Evolutionary conservation across 2,888 invertebrate species (phyloP).

Genomic region (Chaetogeoica ovagalla): DNA sequence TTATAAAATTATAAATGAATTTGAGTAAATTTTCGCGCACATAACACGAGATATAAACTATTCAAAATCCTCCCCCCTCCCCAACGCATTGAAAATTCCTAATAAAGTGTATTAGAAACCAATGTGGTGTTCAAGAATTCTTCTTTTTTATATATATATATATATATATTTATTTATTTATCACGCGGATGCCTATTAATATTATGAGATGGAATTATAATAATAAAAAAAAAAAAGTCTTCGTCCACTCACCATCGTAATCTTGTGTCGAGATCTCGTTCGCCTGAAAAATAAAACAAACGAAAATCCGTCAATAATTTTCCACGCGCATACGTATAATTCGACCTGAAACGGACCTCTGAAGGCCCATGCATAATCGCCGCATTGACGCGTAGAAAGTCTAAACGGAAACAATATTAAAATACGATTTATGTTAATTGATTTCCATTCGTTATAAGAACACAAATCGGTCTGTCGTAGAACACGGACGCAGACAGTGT

Average conservation of each 20-base stretch:
- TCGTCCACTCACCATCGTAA: constrained; percentile 53
- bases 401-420: not conserved
- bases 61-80: too few relatives aligned
- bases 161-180: too few relatives aligned
- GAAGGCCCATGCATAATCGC: not conserved
- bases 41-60: too few relatives aligned
- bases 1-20: too few relatives aligned
- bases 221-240: too few relatives aligned
- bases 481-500: not conserved
- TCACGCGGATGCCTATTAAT: too few relatives aligned
- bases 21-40: too few relatives aligned
- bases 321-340: not conserved
- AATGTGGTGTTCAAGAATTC: too few relatives aligned
- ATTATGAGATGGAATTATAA: too few relatives aligned
- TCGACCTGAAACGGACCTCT: not conserved
- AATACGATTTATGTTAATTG: not conserved
- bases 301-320: not conserved
- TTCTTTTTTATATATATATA: too few relatives aligned
- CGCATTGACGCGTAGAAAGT: not conserved
- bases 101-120: too few relatives aligned
- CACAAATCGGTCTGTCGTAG: not conserved
- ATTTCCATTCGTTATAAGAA: not conserved
- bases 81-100: too few relatives aligned
- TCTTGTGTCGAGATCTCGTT: constrained; percentile 52
- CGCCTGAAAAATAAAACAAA: constrained; percentile 53